Percentiles rank a stretch among this genome's conserved stretches.
Evolutionary conservation across 2,113 vertebrate species (phyloP).

Genomic region (Apteryx owenii): DNA sequence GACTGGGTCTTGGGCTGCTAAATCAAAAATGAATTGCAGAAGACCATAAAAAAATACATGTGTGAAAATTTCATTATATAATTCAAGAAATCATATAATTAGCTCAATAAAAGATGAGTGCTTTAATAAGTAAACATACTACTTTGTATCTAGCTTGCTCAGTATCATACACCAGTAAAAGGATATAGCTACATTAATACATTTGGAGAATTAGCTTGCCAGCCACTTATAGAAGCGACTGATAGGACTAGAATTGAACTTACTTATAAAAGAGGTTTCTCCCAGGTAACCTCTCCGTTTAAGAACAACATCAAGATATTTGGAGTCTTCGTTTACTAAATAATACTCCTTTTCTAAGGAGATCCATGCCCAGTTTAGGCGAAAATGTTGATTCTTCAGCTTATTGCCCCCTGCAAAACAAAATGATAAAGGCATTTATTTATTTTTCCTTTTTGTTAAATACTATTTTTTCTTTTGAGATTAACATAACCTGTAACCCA

Average conservation of each 20-base stretch:
- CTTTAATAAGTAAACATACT: not conserved
- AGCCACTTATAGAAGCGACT: not conserved
- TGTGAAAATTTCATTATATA: not conserved
- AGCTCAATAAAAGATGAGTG: not conserved
- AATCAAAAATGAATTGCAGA: not conserved
- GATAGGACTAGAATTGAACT: slow-evolving; percentile 63
- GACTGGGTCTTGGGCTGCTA: not conserved
- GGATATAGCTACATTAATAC: not conserved
- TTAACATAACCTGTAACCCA: not conserved
- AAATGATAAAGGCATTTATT: not conserved
- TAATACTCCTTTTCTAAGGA: slow-evolving; percentile 92
- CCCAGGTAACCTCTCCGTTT: slow-evolving; percentile 92
- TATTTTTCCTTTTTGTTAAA: slow-evolving; percentile 55
- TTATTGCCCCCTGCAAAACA: slow-evolving; percentile 89
- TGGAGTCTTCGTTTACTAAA: slow-evolving; percentile 89
- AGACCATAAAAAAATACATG: not conserved
- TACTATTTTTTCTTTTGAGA: not conserved
- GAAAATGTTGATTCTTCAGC: slow-evolving; percentile 90
- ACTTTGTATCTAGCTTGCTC: not conserved
- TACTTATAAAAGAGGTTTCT: slow-evolving; percentile 96
- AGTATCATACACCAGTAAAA: not conserved
- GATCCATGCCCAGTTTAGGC: slow-evolving; percentile 95
- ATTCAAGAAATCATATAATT: not conserved
- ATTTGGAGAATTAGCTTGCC: not conserved
- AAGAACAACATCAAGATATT: slow-evolving; percentile 88